These are phyloP conservation scores for Saccopteryx leptura DNA, from an alignment of 2,113 vertebrate genomes.

Conservation along the genomic window DNA sequence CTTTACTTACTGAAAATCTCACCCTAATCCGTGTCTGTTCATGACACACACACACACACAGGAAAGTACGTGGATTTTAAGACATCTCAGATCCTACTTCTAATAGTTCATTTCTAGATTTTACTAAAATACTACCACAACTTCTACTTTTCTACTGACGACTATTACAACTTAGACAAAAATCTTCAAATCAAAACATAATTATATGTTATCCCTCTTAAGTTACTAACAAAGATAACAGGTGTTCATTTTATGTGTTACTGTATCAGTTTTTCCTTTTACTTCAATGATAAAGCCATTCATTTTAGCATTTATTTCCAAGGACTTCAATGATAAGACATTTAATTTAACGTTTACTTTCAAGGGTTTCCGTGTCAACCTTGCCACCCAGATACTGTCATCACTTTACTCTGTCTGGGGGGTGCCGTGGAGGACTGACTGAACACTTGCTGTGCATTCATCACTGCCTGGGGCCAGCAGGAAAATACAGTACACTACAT, in stretches of 20 bases:
- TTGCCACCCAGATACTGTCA: neutral
- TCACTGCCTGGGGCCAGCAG: neutral
- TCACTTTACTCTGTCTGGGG: neutral
- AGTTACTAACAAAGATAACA: slow-evolving; percentile 37
- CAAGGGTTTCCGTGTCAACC: slow-evolving; percentile 13
- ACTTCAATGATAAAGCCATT: slow-evolving; percentile 46
- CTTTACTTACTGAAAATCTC: neutral
- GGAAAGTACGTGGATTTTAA: neutral
- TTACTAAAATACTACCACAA: neutral
- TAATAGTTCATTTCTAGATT: neutral
- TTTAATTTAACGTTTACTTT: slow-evolving; percentile 28
- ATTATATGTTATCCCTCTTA: neutral
- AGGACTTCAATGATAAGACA: slow-evolving; percentile 36
- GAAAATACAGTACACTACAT: neutral
- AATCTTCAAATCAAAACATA: slow-evolving; percentile 25
- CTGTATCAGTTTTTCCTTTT: slow-evolving; percentile 7
- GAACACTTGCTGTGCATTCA: neutral
- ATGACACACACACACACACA: neutral
- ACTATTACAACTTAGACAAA: slow-evolving; percentile 5
- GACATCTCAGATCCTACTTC: neutral
- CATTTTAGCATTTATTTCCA: slow-evolving; percentile 53
- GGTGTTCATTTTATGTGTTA: slow-evolving; percentile 27
- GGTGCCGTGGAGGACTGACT: neutral
- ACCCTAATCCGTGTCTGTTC: neutral
- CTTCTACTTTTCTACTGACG: neutral